Evolutionary conservation across 1,140 invertebrate genomes (phyloP).

Genomic region (Lasioglossum baleicum): DNA sequence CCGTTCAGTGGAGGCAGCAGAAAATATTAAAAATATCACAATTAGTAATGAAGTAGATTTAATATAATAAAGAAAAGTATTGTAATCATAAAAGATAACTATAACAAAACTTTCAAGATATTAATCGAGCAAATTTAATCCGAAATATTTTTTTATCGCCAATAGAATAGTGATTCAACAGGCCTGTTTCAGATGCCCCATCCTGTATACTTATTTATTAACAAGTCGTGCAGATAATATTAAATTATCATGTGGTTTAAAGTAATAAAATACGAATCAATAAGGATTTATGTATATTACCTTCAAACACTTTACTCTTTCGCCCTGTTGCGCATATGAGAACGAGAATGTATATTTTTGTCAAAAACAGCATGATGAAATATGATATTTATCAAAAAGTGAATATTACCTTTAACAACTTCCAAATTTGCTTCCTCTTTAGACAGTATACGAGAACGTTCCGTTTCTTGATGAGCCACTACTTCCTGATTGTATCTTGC

Average conservation of each 20-base stretch:
- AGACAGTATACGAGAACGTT: conserved; percentile 89
- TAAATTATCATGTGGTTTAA: too few species aligned
- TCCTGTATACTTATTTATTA: too few species aligned
- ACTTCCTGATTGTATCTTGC: conserved; percentile 94
- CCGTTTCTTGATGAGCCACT: conserved; percentile 92
- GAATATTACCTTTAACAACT: conserved; percentile 89
- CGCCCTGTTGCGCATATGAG: conserved; percentile 65
- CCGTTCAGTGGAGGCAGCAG: conserved; percentile 43
- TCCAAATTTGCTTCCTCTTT: conserved; percentile 95
- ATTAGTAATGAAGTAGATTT: conserved; percentile 16
- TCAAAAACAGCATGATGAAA: conserved; percentile 6
- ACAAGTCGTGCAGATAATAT: too few species aligned
- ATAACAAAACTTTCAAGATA: too few species aligned
- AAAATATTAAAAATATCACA: conserved; percentile 28
- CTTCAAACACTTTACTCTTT: conserved; percentile 79
- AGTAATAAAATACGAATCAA: conserved; percentile 2
- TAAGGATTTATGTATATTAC: conserved; percentile 66
- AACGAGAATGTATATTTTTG: conserved; percentile 14
- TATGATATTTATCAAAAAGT: conserved; percentile 10
- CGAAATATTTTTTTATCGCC: too few species aligned
- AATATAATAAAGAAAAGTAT: not conserved
- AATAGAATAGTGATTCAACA: too few species aligned
- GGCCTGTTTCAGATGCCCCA: too few species aligned
- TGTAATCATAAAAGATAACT: too few species aligned
- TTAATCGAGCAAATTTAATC: too few species aligned